Evolutionary conservation across 2,113 vertebrate genomes (phyloP), one percentile per base, ranked within the genome.

Genomic region (Phainopepla nitens): DNA sequence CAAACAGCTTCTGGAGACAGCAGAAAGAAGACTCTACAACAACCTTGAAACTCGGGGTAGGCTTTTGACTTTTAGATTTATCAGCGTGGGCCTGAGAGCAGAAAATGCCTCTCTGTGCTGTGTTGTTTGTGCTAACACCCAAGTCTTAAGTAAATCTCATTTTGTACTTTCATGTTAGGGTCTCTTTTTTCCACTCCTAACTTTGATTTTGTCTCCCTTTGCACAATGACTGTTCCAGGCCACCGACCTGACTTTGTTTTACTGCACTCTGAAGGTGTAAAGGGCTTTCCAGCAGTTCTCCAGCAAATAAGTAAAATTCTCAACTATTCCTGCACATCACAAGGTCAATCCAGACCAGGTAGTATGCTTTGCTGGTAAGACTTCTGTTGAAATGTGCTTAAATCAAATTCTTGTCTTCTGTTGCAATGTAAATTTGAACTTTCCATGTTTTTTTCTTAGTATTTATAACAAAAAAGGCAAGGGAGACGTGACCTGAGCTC

Each of bases 241-340:
- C 96, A 98, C 18, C 97, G 68, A 94, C 68, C 97, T 42, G 98
- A 99, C 73, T 94, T 90, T 7, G 89, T 97, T 61, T 91, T 96
- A 22, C 79, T 97, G 64, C 97, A 93, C 81, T 73, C 97, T 50
- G 98, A 98, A 44, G 98, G 98, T 31, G 95, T 99, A 89, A 98
- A 96, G 88, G 99, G 99, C 62, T 99, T 99, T 93, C 98, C 99
- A 35, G 95, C 95, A 81, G 96, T 99, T 53, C 98, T 99, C 61
- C 99, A 99, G 68, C 98, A 99, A 97, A 98, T 99, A 94, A 99
- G 96, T 98, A 99, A 99, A 98, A 98, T 99, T 95, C 98, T 99
- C 79, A 99, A 98, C 92, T 98, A 98, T 76, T 97, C 97, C 36
- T 88, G 82, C 18, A 87, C 77, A 2, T 97, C 97, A 47, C 98